phyloP scores from a whole-genome alignment of 2,888 invertebrate species.

The Xylophagus ater region DNA sequence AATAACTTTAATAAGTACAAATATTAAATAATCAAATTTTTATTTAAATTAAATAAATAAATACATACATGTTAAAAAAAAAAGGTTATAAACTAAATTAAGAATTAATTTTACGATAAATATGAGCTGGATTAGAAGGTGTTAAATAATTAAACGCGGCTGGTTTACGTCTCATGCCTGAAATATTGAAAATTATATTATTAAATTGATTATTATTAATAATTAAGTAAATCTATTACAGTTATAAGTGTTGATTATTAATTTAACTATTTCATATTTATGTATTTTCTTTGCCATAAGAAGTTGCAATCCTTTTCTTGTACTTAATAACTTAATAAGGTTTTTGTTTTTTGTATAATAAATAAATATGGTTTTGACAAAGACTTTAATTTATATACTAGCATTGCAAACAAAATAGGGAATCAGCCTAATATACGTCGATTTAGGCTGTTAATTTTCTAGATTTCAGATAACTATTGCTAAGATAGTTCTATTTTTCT shows the following conservation, averaged over 20 bases:
- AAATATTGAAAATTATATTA: conserved; percentile 5
- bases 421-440: background rate
- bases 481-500: conserved; percentile 30
- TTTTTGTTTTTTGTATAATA: background rate
- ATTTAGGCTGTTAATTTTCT: too few relatives aligned
- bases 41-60: too few relatives aligned
- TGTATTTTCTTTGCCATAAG: background rate
- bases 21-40: too few relatives aligned
- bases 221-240: background rate
- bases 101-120: conserved; percentile 13
- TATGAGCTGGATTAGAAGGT: conserved; percentile 13
- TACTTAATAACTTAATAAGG: background rate
- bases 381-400: too few relatives aligned
- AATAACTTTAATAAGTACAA: too few relatives aligned
- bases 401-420: background rate
- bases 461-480: too few relatives aligned
- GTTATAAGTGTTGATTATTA: background rate
- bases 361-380: conserved; percentile 2
- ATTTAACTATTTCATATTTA: background rate
- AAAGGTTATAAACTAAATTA: too few relatives aligned
- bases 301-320: background rate
- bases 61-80: too few relatives aligned
- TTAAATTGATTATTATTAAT: background rate
- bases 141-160: conserved; percentile 11
- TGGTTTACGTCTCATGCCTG: conserved; percentile 14